A percentile compares a stretch with the other conserved stretches of the same genome.
phyloP scores from a whole-genome alignment of 2,113 vertebrate species.

The Rallus limicola region DNA sequence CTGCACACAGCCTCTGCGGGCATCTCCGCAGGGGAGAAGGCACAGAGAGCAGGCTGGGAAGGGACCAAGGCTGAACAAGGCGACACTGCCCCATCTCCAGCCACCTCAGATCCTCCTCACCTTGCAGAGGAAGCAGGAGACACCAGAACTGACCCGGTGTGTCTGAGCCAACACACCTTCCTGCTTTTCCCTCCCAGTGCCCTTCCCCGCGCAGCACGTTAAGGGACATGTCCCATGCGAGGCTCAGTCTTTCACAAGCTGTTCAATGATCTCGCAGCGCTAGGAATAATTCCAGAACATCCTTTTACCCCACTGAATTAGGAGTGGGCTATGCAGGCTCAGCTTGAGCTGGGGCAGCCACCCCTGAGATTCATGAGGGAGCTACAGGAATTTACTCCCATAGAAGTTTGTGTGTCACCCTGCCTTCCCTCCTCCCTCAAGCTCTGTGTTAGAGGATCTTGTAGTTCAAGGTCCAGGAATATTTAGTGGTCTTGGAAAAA shows the following conservation, averaged over 20 bases:
- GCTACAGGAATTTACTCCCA: not conserved
- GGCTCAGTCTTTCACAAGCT: not conserved
- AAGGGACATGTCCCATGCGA: not conserved
- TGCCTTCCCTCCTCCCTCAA: not conserved
- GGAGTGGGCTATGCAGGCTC: rapidly evolving
- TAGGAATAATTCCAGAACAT: not conserved
- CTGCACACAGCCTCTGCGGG: not conserved
- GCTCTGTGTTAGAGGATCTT: not conserved
- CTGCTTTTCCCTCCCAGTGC: not conserved
- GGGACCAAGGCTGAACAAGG: not conserved
- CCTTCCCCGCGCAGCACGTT: not conserved
- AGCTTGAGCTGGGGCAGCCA: not conserved
- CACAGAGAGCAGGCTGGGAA: not conserved
- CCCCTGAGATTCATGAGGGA: rapidly evolving
- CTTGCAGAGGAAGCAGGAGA: not conserved
- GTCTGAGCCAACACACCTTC: not conserved
- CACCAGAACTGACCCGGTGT: not conserved
- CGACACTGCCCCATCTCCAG: not conserved
- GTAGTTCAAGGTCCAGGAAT: not conserved
- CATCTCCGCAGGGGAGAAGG: rapidly evolving
- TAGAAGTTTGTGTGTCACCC: not conserved
- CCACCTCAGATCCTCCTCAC: not conserved
- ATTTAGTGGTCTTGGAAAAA: not conserved
- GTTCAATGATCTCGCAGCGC: not conserved
- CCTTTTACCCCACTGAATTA: not conserved